A percentile compares a stretch with the other conserved stretches of the same genome.
Evolutionary conservation across 2,113 vertebrate species (phyloP).

Genomic region (Nycticryphes semicollaris): DNA sequence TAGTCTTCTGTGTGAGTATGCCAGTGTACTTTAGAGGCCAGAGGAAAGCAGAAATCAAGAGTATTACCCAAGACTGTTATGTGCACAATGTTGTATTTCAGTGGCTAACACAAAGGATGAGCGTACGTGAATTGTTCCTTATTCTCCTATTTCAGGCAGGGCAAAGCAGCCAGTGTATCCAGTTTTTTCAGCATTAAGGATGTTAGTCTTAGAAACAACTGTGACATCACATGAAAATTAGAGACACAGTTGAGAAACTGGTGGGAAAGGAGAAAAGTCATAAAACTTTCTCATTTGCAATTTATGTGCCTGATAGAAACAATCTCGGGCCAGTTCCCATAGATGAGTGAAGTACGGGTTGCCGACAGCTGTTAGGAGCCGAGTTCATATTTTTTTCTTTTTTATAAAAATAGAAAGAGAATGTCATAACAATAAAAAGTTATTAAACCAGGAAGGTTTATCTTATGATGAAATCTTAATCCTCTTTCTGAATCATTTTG

Average conservation of each 20-base stretch:
- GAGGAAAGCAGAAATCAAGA: not conserved
- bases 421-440: not conserved
- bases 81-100: not conserved
- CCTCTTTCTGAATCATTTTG: not conserved
- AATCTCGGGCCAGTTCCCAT: not conserved
- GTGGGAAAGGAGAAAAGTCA: not conserved
- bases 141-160: not conserved
- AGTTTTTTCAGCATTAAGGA: not conserved
- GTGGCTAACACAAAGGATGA: not conserved
- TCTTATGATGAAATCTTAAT: slow-evolving; percentile 1
- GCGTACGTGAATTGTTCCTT: not conserved
- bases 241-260: not conserved
- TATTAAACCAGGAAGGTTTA: not conserved
- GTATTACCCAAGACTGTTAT: not conserved
- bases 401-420: not conserved
- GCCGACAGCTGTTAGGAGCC: not conserved
- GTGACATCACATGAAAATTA: not conserved
- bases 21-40: not conserved
- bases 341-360: not conserved
- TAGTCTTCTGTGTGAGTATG: not conserved
- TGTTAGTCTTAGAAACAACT: not conserved
- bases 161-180: not conserved
- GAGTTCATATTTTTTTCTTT: not conserved
- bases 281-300: not conserved
- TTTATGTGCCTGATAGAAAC: not conserved